Conservation (phyloP, 2,888 invertebrate species). For the Operophtera brumata region DNA sequence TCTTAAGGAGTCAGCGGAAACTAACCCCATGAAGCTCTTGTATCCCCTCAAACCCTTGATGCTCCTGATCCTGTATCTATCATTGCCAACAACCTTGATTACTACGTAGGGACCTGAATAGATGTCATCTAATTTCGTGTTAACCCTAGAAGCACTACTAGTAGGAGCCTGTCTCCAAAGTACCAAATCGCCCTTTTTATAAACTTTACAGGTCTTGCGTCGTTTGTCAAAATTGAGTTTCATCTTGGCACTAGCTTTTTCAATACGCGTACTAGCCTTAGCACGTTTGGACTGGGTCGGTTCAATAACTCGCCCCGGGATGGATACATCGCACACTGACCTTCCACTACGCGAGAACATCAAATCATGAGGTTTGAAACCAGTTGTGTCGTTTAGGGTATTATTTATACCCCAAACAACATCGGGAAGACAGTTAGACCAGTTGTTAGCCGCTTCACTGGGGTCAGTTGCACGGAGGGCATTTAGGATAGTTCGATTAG, state of each 20-base stretch:
- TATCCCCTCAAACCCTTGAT: too few species aligned
- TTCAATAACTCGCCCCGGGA: not conserved
- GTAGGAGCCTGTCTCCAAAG: too few species aligned
- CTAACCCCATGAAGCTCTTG: conserved; percentile 25
- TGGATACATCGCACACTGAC: too few species aligned
- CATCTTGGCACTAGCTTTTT: conserved; percentile 23
- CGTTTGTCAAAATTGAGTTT: too few species aligned
- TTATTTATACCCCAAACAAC: too few species aligned
- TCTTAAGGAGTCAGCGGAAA: conserved; percentile 29
- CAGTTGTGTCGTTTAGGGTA: conserved; percentile 24
- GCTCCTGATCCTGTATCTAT: conserved; percentile 36
- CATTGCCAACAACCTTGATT: conserved; percentile 33
- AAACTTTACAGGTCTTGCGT: too few species aligned
- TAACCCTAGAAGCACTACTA: too few species aligned
- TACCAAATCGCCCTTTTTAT: too few species aligned
- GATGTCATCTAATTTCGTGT: conserved; percentile 20
- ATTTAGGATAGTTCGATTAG: too few species aligned
- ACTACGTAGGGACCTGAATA: conserved; percentile 37
- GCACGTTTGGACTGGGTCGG: not conserved
- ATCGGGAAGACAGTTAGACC: too few species aligned
- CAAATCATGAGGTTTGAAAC: conserved; percentile 30
- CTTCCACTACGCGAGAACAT: conserved; percentile 28
- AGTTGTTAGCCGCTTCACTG: too few species aligned
- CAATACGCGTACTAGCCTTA: not conserved
- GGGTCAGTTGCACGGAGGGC: too few species aligned